Percentiles rank a stretch among this genome's conserved stretches.
These are phyloP conservation scores for Apamea crenata DNA, from an alignment of 2,888 invertebrate genomes.

Conservation along the genomic window DNA sequence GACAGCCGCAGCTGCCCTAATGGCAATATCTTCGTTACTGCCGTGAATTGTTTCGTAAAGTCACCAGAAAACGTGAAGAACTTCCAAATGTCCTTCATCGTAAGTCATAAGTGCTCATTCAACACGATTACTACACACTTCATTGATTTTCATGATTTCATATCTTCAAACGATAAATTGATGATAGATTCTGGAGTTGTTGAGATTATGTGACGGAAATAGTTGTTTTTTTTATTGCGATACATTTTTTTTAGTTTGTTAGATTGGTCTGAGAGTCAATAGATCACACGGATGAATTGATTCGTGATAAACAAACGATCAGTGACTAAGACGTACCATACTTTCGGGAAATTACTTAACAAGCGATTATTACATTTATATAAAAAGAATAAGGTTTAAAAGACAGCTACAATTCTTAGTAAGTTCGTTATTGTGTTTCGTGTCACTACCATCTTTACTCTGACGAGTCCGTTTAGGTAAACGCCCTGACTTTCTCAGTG, in stretches of 20 bases:
- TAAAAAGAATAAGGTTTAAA: conserved; percentile 28
- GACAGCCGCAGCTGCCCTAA: conserved; percentile 79
- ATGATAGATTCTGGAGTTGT: conserved; percentile 38
- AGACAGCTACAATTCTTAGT: conserved; percentile 22
- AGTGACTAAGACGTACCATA: conserved; percentile 34
- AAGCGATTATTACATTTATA: conserved; percentile 15
- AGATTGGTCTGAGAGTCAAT: conserved; percentile 51
- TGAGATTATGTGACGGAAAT: conserved; percentile 51
- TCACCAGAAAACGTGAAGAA: conserved; percentile 71
- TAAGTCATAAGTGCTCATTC: conserved; percentile 80
- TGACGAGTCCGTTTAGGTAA: conserved; percentile 1
- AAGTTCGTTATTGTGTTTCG: not conserved
- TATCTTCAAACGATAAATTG: conserved; percentile 44
- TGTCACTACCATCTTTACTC: conserved; percentile 5
- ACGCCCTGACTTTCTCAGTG: conserved; percentile 17
- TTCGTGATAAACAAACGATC: conserved; percentile 52
- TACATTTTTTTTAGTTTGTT: conserved; percentile 45
- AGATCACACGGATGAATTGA: conserved; percentile 46
- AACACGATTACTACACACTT: conserved; percentile 12
- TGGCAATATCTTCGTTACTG: conserved; percentile 73
- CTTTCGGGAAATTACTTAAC: conserved; percentile 45
- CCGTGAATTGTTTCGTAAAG: conserved; percentile 81
- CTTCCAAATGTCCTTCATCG: conserved; percentile 82
- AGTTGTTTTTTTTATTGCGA: conserved; percentile 29
- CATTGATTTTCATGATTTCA: conserved; percentile 18